Base-by-base conservation (phyloP, 2,888 invertebrate genomes). In the Crocallis elinguaria region DNA sequence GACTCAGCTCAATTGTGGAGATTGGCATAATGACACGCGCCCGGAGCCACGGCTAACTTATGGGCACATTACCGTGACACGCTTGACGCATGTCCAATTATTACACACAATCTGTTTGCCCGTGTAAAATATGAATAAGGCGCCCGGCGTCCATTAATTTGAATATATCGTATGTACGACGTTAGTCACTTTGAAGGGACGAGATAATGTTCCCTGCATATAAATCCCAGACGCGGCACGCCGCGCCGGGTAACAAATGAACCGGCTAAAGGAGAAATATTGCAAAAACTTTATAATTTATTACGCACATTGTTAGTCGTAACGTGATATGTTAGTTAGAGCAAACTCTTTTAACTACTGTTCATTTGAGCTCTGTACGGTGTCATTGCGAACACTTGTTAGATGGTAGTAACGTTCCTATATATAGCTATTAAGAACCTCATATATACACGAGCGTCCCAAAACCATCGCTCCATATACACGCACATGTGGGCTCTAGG, bases 61-160 rank as follows among this genome's bases (percentile, higher is more conserved):
- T 81, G 84, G 75, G 80, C 86, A 78, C 82, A 90, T 90, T 88
- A 88, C 81, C 75, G 76, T 81, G 84, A 86, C 88, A 84, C 76
- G 80, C 81, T 80, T 88, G 89, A 88, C 88, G 84, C 85, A 83
- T 86, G 85, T 87, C 87, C 88, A 88, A 89, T 89, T 89, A 89
- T 84, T 84, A 84, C 86, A 79, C 71, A 87, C 86, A 85, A 87
- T 88, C 82, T 86, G 79, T 85, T 84, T 77, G 77, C 78, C 72
- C 73, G 76, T 71, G 86, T 86, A 86, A 87, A 87, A 87, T 88
- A 89, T 88, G 84, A 86, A 87, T 84, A 80, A 83, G 77, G 74
- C 73, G 73, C 75, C 71, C 64, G 64, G 63, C 63, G 66, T 57
- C 77, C 80, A 86, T 84, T 86, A 86, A 86, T 85, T 78, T 75